Base-by-base conservation (phyloP, 1,140 invertebrate genomes). In the Sminthurides bifidus region DNA sequence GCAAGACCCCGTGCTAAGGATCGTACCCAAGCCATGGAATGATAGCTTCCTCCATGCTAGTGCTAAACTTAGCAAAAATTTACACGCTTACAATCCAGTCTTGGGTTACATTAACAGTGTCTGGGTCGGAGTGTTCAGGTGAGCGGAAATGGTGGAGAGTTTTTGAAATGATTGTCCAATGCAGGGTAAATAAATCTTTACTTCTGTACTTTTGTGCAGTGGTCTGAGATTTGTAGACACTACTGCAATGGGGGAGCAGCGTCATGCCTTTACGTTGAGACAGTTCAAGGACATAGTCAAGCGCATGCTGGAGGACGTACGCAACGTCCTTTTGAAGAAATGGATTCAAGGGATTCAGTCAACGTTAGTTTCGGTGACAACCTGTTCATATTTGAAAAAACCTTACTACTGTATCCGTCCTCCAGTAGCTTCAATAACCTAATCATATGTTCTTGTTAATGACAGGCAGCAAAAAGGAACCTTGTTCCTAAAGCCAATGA, bases 81-180 rank as follows among this genome's bases (percentile, higher is more conserved):
- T 93, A 0, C 80, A 89, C 67, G 76, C 81, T 23, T 83, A 87
- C 51, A 89, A 92, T 73, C 81, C 84, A 0, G 87, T 85, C 66
- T 79, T 93, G 64, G 76, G 80, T 37, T 84, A 84, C 68, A 77
- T 90, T 10, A 70, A 91, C 41, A 80, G 87, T 65, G 75, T 90
- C 23, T 93, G 89, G 89, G 80, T 82, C 68, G 77, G 77, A 26
- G 76, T 81, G 52, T 89, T 84, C 66, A 77, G 79, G 85, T 88
- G 73, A 69, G 30, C 50, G 27, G 43, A 31, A 43, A 31, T 2
- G 29, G 17, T 12, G 52, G 30, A 38, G 23, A 48, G 54, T 15
- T 44, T 52, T 53, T 24, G 19, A 54, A 44, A 21, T 26, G 37
- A 52, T 51, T 38, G 6, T 45, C 31, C 21, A 30, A 19, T 17